These are phyloP conservation scores for Pelecanoides urinatrix DNA, from an alignment of 2,113 vertebrate genomes.

Conservation along the genomic window DNA sequence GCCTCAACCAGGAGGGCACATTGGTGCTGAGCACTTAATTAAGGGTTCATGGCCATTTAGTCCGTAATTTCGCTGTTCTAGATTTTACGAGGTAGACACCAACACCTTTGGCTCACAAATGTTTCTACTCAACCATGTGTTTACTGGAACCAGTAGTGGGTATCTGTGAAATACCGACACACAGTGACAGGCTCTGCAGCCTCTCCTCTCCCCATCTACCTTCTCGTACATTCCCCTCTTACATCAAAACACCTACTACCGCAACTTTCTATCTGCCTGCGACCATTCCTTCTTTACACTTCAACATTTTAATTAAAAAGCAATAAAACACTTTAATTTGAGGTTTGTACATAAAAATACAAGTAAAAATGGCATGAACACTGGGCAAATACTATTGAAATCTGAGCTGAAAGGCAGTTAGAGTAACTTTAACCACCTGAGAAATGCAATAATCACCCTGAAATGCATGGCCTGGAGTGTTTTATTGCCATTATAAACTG, in stretches of 20 bases:
- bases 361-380: slow-evolving; percentile 57
- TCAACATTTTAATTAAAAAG: slow-evolving; percentile 72
- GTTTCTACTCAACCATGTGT: neutral
- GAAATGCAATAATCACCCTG: slow-evolving; percentile 69
- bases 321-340: slow-evolving; percentile 70
- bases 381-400: slow-evolving; percentile 67
- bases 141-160: neutral
- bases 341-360: slow-evolving; percentile 65
- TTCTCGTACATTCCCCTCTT: neutral
- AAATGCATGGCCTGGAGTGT: slow-evolving; percentile 67
- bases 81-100: neutral
- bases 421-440: slow-evolving; percentile 72
- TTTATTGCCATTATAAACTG: slow-evolving; percentile 72
- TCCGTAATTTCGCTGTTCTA: neutral
- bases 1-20: neutral
- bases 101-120: neutral
- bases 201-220: neutral
- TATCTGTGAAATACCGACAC: neutral
- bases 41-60: neutral
- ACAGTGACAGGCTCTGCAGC: neutral
- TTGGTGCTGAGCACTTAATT: neutral
- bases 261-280: slow-evolving; percentile 1
- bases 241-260: slow-evolving; percentile 17
- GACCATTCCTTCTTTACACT: slow-evolving; percentile 39
- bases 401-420: slow-evolving; percentile 71